These are phyloP conservation scores for Metopolophium dirhodum DNA, from an alignment of 1,140 invertebrate species.

Conservation along the genomic window DNA sequence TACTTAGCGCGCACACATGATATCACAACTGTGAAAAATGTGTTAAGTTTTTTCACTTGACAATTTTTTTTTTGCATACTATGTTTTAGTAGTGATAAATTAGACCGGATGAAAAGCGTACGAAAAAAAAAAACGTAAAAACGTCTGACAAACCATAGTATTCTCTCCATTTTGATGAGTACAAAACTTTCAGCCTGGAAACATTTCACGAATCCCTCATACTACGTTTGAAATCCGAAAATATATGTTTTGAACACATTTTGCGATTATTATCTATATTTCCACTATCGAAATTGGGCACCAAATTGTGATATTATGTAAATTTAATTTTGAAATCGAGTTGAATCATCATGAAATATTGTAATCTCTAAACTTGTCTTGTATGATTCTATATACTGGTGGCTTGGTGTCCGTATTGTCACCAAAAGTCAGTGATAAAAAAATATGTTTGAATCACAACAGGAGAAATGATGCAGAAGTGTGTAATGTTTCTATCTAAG, in stretches of 20 bases:
- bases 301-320: background rate
- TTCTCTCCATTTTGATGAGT: background rate
- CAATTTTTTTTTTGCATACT: background rate
- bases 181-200: background rate
- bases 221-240: background rate
- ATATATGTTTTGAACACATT: background rate
- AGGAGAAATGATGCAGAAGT: background rate
- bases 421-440: background rate
- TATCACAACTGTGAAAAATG: background rate
- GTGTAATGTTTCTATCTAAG: background rate
- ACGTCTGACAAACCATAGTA: background rate
- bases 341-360: background rate
- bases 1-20: background rate
- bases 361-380: background rate
- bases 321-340: background rate
- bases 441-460: background rate
- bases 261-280: background rate
- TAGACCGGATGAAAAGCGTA: background rate
- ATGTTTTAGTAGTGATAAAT: background rate
- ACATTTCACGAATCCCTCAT: background rate
- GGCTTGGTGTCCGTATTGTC: background rate
- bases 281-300: background rate
- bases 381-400: background rate
- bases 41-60: slow-evolving; percentile 13
- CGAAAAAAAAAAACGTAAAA: background rate